A percentile compares a stretch with the other conserved stretches of the same genome.
Conservation (phyloP, 2,113 vertebrate species). For the Noturus placidus region DNA sequence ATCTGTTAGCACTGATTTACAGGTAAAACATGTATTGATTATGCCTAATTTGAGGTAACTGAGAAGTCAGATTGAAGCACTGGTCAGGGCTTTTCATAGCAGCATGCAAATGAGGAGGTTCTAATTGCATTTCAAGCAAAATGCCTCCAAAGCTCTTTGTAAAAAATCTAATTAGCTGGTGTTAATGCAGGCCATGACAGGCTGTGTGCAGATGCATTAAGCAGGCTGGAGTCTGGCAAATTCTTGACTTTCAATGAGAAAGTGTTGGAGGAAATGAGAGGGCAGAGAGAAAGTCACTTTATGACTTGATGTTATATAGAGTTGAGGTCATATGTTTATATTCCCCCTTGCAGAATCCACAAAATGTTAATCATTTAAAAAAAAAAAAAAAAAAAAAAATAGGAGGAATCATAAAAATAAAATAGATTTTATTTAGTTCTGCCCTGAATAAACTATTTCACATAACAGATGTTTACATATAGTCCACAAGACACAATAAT, state of each 20-base stretch:
- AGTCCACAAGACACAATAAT: too few species aligned
- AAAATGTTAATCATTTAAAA: too few species aligned
- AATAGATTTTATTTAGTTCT: too few species aligned
- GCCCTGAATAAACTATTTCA: too few species aligned
- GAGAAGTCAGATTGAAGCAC: not conserved
- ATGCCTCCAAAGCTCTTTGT: conserved; percentile 2
- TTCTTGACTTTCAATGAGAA: not conserved
- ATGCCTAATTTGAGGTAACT: conserved; percentile 31
- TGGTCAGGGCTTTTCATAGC: not conserved
- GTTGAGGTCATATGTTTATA: too few species aligned
- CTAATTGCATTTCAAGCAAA: conserved; percentile 9
- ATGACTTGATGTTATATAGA: not conserved
- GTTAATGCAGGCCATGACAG: not conserved
- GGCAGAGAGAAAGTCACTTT: not conserved
- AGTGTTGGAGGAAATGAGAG: not conserved
- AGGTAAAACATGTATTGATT: conserved; percentile 41
- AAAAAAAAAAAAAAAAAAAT: too few species aligned
- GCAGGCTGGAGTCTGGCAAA: not conserved
- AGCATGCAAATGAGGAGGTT: conserved; percentile 7
- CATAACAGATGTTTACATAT: too few species aligned
- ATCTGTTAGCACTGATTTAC: not conserved
- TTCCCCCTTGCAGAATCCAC: too few species aligned
- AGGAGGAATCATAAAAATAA: too few species aligned
- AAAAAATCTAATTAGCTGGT: conserved; percentile 12
- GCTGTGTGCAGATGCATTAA: not conserved